A percentile compares a stretch with the other conserved stretches of the same genome.
Conservation (phyloP, 2,797 vertebrate species). For the Gymnodraco acuticeps region DNA sequence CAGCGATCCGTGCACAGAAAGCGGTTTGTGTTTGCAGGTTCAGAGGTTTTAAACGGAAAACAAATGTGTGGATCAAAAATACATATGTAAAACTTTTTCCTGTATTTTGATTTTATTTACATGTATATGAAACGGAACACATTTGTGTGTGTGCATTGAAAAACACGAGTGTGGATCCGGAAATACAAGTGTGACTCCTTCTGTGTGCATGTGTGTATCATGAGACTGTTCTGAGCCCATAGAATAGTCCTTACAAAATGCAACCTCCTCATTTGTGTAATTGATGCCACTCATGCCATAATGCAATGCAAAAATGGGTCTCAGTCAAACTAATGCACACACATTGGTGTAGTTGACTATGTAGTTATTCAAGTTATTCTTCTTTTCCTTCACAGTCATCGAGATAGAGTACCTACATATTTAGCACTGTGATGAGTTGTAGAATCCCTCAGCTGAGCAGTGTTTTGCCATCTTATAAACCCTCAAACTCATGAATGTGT, state of each 20-base stretch:
- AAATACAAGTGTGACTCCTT: too few species aligned
- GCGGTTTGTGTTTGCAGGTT: too few species aligned
- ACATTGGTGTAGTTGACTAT: not conserved
- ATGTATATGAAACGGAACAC: too few species aligned
- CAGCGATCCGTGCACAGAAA: too few species aligned
- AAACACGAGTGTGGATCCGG: too few species aligned
- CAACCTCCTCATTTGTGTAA: not conserved
- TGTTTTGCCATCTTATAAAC: constrained; percentile 14
- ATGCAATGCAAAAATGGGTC: not conserved
- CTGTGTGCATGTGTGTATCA: too few species aligned
- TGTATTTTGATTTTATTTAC: too few species aligned
- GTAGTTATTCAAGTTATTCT: not conserved
- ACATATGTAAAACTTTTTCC: too few species aligned
- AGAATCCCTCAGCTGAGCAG: not conserved
- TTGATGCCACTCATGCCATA: not conserved
- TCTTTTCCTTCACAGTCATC: not conserved
- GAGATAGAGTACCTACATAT: not conserved
- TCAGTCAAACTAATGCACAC: not conserved
- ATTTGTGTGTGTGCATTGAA: too few species aligned
- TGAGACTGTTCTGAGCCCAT: too few species aligned
- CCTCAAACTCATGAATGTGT: not conserved
- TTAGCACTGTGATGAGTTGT: not conserved
- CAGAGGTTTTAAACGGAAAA: too few species aligned
- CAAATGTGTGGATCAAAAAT: too few species aligned
- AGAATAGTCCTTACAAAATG: not conserved